These are phyloP conservation scores for Cottoperca gobio DNA, from an alignment of 2,797 vertebrate species.

Conservation along the genomic window DNA sequence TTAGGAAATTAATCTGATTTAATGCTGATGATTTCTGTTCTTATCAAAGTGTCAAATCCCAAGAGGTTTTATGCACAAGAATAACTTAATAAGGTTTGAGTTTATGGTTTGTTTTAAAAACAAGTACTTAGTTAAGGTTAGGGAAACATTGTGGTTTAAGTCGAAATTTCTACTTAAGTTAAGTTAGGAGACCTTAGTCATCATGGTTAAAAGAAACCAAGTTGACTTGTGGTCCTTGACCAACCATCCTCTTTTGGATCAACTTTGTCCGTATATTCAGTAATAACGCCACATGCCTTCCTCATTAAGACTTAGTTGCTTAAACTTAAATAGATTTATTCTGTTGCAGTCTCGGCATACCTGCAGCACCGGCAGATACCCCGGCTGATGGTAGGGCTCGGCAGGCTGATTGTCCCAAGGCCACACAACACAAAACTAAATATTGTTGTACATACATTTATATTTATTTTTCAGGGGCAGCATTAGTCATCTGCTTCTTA, in stretches of 20 bases:
- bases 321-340: not conserved
- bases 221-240: no score
- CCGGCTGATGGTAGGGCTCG: not conserved
- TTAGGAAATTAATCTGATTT: not conserved
- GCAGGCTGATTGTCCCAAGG: not conserved
- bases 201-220: not conserved
- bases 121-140: not conserved
- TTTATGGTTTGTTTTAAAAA: not conserved
- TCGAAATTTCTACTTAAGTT: not conserved
- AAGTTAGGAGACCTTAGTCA: not conserved
- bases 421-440: not conserved
- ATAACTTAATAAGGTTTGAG: not conserved
- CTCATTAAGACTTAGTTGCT: not conserved
- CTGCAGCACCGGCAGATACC: not conserved
- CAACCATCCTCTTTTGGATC: not conserved
- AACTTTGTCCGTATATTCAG: not conserved
- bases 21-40: not conserved
- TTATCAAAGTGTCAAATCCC: not conserved
- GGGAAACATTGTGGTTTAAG: not conserved
- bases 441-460: not conserved
- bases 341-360: not conserved
- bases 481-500: not conserved
- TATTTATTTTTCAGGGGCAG: conserved; percentile 7
- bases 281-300: not conserved
- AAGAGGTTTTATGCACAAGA: not conserved